Evolutionary conservation across 1,140 invertebrate genomes (phyloP).

Genomic region (fruit fly (Drosophila melanogaster)): DNA sequence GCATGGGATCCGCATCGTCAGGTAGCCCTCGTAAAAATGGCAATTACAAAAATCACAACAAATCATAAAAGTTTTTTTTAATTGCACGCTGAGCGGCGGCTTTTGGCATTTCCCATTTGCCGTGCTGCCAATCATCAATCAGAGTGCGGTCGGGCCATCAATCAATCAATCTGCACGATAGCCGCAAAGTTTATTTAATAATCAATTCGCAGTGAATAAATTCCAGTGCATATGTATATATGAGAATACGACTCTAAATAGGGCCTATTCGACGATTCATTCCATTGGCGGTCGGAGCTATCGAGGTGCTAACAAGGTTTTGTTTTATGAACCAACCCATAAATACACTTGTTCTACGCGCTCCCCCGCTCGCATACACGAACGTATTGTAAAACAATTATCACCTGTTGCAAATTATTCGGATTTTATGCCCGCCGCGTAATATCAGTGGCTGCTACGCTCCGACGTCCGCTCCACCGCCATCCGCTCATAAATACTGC

Average conservation of each 20-base stretch:
- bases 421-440: slow-evolving; percentile 74
- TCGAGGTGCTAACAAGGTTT: slow-evolving; percentile 41
- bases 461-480: slow-evolving; percentile 16
- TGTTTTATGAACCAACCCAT: slow-evolving; percentile 18
- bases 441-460: slow-evolving; percentile 77
- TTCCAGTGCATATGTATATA: slow-evolving; percentile 17
- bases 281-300: slow-evolving; percentile 1
- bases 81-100: slow-evolving; percentile 49
- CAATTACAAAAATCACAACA: slow-evolving; percentile 79
- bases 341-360: slow-evolving; percentile 50
- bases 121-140: slow-evolving; percentile 45
- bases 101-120: slow-evolving; percentile 44
- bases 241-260: not conserved
- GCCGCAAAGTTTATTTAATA: slow-evolving; percentile 41
- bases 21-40: slow-evolving; percentile 71
- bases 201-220: slow-evolving; percentile 29
- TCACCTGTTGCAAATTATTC: slow-evolving; percentile 82
- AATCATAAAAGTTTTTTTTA: slow-evolving; percentile 78
- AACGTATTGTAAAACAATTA: slow-evolving; percentile 81
- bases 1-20: slow-evolving; percentile 55
- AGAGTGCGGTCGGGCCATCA: slow-evolving; percentile 19
- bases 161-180: slow-evolving; percentile 39
- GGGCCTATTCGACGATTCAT: slow-evolving; percentile 6
- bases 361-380: slow-evolving; percentile 26
- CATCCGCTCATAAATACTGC: slow-evolving; percentile 74